Percentiles rank a stretch among this genome's conserved stretches.
Conservation (phyloP, 2,888 invertebrate genomes). For the Trichogramma evanescens region DNA sequence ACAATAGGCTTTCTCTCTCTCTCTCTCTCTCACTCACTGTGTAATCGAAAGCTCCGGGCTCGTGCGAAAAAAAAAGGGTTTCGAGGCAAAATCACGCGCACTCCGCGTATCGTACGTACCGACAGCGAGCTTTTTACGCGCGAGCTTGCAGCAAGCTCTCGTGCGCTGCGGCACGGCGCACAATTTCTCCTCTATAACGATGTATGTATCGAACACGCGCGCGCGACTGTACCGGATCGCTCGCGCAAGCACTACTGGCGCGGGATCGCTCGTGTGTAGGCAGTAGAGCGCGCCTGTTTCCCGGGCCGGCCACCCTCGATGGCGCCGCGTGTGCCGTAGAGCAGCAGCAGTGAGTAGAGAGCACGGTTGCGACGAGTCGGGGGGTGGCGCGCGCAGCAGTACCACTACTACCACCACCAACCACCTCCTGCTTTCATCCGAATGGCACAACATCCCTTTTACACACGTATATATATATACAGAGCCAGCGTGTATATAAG, state of each 20-base stretch:
- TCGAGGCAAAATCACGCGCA: no score
- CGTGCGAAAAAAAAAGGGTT: no score
- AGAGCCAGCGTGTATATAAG: neutral
- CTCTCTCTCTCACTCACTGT: no score
- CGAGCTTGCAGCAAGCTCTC: no score
- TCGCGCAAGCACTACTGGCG: conserved; percentile 41
- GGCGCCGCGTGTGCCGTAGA: conserved; percentile 17
- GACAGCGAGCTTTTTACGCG: no score
- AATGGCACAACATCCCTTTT: neutral
- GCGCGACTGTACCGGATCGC: conserved; percentile 11
- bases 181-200: neutral
- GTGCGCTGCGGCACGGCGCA: neutral
- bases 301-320: conserved; percentile 29
- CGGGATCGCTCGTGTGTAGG: conserved; percentile 34
- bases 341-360: no score
- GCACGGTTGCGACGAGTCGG: neutral
- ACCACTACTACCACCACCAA: neutral
- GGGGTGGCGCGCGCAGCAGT: neutral
- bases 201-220: neutral
- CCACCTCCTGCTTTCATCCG: no score
- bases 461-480: neutral
- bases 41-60: no score
- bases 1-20: no score
- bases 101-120: no score
- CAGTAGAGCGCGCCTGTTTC: conserved; percentile 33